Percentiles rank a stretch among this genome's conserved stretches.
phyloP scores from a whole-genome alignment of 2,888 invertebrate species.

The Parthenolecanium corni region DNA sequence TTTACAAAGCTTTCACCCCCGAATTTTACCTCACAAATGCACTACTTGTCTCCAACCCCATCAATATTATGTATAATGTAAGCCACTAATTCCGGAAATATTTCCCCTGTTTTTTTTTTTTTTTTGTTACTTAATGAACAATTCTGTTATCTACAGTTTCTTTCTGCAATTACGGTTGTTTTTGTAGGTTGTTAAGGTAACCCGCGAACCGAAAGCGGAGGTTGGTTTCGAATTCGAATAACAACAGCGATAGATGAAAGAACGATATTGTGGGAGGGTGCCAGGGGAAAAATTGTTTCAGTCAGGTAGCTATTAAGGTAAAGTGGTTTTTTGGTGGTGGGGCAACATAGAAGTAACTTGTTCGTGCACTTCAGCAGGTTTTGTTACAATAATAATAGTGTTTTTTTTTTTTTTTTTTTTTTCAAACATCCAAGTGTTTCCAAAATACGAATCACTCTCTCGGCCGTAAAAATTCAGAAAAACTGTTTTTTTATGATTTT shows the following conservation, averaged over 20 bases:
- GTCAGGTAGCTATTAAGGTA: slow-evolving; percentile 4
- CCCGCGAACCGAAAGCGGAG: not conserved
- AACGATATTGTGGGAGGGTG: no score
- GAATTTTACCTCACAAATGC: no score
- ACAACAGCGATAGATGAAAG: not conserved
- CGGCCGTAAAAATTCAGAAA: no score
- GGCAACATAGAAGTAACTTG: not conserved
- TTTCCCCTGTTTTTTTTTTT: no score
- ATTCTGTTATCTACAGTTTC: no score
- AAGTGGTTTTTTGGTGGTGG: not conserved
- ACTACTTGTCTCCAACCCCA: no score
- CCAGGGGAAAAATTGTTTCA: not conserved
- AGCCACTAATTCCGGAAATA: no score
- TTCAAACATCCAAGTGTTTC: slow-evolving; percentile 1
- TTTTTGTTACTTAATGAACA: no score
- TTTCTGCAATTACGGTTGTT: not conserved
- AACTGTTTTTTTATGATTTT: no score
- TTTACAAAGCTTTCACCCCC: no score
- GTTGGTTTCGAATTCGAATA: not conserved
- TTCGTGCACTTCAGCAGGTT: slow-evolving; percentile 16
- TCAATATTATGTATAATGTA: no score
- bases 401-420: not conserved
- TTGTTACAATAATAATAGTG: slow-evolving; percentile 15
- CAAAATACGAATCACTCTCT: not conserved
- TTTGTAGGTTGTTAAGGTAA: slow-evolving; percentile 12